These are phyloP conservation scores for Margaritifera margaritifera DNA, from an alignment of 2,888 invertebrate species.

Conservation along the genomic window DNA sequence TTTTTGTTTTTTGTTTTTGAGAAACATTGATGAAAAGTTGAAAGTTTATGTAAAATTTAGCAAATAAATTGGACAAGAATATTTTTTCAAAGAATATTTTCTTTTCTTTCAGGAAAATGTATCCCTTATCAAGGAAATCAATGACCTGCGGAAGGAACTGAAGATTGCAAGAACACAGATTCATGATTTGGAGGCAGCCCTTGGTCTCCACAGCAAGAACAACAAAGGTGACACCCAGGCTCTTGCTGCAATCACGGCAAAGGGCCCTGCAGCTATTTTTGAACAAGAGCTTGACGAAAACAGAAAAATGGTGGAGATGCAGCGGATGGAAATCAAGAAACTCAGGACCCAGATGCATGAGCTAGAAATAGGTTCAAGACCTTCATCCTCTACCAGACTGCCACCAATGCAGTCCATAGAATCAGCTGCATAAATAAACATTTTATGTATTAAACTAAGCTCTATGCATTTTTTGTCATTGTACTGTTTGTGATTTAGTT, in stretches of 20 bases:
- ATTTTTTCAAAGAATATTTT: slow-evolving; percentile 4
- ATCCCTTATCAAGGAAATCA: slow-evolving; percentile 84
- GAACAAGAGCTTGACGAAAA: slow-evolving; percentile 79
- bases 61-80: not conserved
- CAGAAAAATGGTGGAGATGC: slow-evolving; percentile 73
- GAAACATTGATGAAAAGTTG: too few species aligned
- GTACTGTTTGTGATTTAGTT: too few species aligned
- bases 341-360: slow-evolving; percentile 64
- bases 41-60: not conserved
- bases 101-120: slow-evolving; percentile 81
- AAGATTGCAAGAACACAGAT: slow-evolving; percentile 80
- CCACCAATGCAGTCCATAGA: slow-evolving; percentile 49
- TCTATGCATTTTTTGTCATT: too few species aligned
- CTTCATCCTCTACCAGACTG: slow-evolving; percentile 51
- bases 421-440: slow-evolving; percentile 4
- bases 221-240: slow-evolving; percentile 56
- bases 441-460: too few species aligned
- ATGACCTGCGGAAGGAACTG: slow-evolving; percentile 82
- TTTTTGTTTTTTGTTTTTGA: not conserved
- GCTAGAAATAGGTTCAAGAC: slow-evolving; percentile 52
- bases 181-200: slow-evolving; percentile 80
- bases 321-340: slow-evolving; percentile 74
- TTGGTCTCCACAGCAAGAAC: slow-evolving; percentile 69
- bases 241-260: slow-evolving; percentile 52
- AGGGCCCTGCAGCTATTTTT: slow-evolving; percentile 75